Conservation (phyloP, 2,797 vertebrate species). For the Pangasius macronema region DNA sequence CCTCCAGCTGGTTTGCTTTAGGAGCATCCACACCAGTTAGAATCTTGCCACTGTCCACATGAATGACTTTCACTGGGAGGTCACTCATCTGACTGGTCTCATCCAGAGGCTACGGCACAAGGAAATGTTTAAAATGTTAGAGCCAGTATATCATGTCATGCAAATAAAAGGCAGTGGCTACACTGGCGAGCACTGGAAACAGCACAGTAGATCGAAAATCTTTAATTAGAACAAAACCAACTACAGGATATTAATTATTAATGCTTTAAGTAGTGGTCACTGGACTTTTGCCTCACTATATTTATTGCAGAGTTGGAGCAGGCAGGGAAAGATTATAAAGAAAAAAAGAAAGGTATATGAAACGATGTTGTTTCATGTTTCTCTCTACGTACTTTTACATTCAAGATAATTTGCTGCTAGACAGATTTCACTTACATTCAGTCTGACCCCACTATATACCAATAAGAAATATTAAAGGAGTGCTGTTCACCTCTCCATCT, state of each 20-base stretch:
- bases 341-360: neutral
- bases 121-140: neutral
- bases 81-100: conserved; percentile 99
- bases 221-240: neutral
- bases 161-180: neutral
- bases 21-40: conserved; percentile 89
- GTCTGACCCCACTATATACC: neutral
- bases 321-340: neutral
- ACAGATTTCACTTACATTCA: neutral
- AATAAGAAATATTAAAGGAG: neutral
- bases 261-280: neutral
- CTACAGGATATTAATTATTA: neutral
- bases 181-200: neutral
- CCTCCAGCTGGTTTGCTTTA: conserved; percentile 88
- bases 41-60: conserved; percentile 93
- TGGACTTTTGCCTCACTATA: neutral
- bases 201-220: neutral
- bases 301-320: neutral
- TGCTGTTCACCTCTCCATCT: conserved; percentile 86
- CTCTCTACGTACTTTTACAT: neutral
- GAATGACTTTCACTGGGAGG: conserved; percentile 93
- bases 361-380: neutral
- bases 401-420: neutral
- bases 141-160: neutral
- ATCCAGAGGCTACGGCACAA: conserved; percentile 82